Percentiles rank a stretch among this genome's conserved stretches.
Conservation (phyloP, 2,888 invertebrate genomes). For the Neuroscelio doddi region DNA sequence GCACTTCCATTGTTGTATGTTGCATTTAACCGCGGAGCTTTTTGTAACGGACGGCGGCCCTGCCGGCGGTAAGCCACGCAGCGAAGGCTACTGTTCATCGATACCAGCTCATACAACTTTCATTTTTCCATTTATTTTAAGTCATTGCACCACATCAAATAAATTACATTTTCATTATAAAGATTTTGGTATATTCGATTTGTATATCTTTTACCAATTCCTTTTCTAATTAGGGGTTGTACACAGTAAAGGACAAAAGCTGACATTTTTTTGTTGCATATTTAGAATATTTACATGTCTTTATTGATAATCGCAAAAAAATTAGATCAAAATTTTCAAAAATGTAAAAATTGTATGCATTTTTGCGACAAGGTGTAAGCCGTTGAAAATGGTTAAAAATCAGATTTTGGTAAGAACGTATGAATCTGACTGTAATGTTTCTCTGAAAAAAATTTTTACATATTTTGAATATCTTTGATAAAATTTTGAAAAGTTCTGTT, state of each 20-base stretch:
- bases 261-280: too few species aligned
- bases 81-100: conserved; percentile 65
- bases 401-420: too few species aligned
- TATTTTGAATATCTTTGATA: too few species aligned
- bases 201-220: too few species aligned
- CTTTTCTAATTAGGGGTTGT: background rate
- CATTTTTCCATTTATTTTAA: conserved; percentile 73
- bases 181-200: conserved; percentile 32
- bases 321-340: background rate
- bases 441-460: too few species aligned
- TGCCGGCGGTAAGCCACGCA: conserved; percentile 57
- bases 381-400: too few species aligned
- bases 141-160: conserved; percentile 73
- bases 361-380: too few species aligned
- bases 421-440: too few species aligned
- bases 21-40: conserved; percentile 63
- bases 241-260: background rate
- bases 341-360: background rate
- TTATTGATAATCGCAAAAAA: too few species aligned
- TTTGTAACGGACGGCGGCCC: conserved; percentile 53
- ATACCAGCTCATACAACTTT: conserved; percentile 71
- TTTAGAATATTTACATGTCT: too few species aligned
- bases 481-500: too few species aligned
- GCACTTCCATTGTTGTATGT: conserved; percentile 64
- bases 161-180: conserved; percentile 73